Conservation (phyloP, 2,797 vertebrate species). For the Sternotherus odoratus region DNA sequence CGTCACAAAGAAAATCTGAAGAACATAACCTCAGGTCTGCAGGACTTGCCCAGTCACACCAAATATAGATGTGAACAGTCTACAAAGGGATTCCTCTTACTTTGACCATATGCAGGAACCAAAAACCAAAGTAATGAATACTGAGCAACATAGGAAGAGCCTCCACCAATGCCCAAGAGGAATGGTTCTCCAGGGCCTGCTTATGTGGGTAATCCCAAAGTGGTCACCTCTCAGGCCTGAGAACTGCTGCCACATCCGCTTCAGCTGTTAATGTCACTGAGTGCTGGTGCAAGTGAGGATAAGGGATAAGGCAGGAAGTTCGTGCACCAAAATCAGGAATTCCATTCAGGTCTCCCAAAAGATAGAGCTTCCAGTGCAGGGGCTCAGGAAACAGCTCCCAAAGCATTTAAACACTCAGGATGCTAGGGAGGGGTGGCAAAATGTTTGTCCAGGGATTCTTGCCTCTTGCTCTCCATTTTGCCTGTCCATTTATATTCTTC, state of each 20-base stretch:
- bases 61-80: rapidly evolving
- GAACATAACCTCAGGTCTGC: rapidly evolving
- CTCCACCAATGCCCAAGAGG: rapidly evolving
- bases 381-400: neutral
- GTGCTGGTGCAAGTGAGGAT: rapidly evolving
- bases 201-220: neutral
- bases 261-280: rapidly evolving
- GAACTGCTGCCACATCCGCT: rapidly evolving
- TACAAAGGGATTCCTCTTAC: neutral
- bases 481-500: neutral
- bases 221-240: rapidly evolving
- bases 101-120: rapidly evolving
- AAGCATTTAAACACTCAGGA: neutral
- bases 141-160: rapidly evolving
- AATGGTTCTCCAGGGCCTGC: neutral
- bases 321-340: neutral
- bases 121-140: neutral
- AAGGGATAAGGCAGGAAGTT: neutral
- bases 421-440: rapidly evolving
- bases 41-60: neutral
- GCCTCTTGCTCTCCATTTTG: neutral
- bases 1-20: rapidly evolving
- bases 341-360: rapidly evolving
- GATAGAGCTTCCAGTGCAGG: neutral
- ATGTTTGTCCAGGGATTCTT: neutral